Evolutionary conservation across 2,113 vertebrate species (phyloP).

Genomic region (Lophotis ruficrista): DNA sequence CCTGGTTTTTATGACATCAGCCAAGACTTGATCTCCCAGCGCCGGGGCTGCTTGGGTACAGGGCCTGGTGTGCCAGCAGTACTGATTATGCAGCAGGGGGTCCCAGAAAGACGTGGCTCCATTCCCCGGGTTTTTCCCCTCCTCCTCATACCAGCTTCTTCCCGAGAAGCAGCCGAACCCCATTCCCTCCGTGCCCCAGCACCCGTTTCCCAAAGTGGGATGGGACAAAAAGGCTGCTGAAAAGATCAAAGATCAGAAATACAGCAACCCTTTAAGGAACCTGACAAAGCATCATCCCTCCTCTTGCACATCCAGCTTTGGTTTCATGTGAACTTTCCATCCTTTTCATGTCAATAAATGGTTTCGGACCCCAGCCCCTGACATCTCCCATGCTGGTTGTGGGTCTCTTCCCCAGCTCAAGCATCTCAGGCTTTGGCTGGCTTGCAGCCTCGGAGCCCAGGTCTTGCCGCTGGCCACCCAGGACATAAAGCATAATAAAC

Average conservation of each 20-base stretch:
- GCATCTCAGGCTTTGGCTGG: not conserved
- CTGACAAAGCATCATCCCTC: not conserved
- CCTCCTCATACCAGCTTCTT: not conserved
- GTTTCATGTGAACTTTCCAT: not conserved
- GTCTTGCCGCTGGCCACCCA: not conserved
- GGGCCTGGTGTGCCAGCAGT: fast-evolving
- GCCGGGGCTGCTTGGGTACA: not conserved
- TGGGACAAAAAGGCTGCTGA: not conserved
- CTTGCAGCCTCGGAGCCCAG: not conserved
- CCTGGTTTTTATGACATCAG: not conserved
- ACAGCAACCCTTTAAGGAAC: not conserved
- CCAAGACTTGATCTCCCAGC: not conserved
- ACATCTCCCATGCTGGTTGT: not conserved
- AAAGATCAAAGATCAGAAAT: not conserved
- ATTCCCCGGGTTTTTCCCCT: fast-evolving
- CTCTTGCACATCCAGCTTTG: not conserved
- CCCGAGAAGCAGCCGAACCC: not conserved
- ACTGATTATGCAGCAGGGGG: fast-evolving
- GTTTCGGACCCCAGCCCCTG: not conserved
- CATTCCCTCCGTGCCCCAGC: not conserved
- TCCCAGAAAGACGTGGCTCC: not conserved
- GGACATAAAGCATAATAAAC: not conserved
- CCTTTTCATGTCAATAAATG: not conserved
- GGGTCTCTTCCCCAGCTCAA: not conserved
- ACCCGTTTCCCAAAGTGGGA: not conserved